Evolutionary conservation across 2,797 vertebrate species (phyloP).

Genomic region (Xenopus petersii): DNA sequence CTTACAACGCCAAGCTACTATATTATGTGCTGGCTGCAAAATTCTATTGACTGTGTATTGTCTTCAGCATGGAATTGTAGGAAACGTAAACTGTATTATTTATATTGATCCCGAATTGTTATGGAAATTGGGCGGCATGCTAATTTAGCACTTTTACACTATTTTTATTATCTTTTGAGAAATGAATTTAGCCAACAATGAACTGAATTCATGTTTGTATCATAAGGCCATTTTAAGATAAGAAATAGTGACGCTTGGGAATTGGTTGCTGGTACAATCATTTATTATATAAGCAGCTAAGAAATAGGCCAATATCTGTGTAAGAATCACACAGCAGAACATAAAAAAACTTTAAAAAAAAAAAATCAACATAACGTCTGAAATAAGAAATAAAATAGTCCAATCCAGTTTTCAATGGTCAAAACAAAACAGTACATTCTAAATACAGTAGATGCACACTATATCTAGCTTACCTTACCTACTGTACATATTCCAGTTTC

Average conservation of each 20-base stretch:
- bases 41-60: constrained; percentile 1
- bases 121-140: background rate
- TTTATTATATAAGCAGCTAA: background rate
- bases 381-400: too few relatives aligned
- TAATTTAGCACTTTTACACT: constrained; percentile 2
- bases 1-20: background rate
- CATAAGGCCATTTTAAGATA: constrained; percentile 2
- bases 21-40: background rate
- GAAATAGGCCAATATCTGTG: background rate
- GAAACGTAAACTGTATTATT: constrained; percentile 3
- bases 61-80: background rate
- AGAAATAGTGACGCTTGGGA: background rate
- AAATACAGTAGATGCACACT: too few relatives aligned
- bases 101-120: constrained; percentile 6
- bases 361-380: too few relatives aligned
- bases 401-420: too few relatives aligned
- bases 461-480: too few relatives aligned
- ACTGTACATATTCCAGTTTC: too few relatives aligned
- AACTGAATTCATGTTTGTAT: background rate
- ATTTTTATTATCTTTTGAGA: background rate
- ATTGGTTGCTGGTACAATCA: background rate
- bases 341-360: background rate
- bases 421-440: too few relatives aligned
- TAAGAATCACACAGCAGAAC: background rate
- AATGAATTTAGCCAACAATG: constrained; percentile 12